These are phyloP conservation scores for Corynorhinus townsendii DNA, from an alignment of 2,113 vertebrate species.

Conservation along the genomic window DNA sequence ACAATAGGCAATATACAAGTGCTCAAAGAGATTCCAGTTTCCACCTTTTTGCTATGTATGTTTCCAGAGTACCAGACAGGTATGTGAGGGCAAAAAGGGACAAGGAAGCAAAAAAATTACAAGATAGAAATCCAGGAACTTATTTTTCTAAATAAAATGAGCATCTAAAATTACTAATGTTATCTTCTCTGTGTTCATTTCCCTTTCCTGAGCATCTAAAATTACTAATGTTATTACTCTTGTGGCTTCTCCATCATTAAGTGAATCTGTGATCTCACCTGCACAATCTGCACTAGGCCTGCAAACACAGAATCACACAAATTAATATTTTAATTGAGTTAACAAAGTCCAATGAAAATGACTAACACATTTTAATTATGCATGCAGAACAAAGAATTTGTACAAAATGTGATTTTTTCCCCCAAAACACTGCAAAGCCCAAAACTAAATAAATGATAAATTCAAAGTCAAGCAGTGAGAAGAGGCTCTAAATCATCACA, in stretches of 20 bases:
- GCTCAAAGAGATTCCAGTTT: neutral
- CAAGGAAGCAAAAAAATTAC: neutral
- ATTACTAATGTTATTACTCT: constrained; percentile 21
- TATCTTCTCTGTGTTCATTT: constrained; percentile 36
- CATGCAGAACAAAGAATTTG: constrained; percentile 35
- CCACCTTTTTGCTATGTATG: neutral
- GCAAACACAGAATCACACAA: constrained; percentile 38
- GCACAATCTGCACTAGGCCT: neutral
- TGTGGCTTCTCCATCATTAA: constrained; percentile 7
- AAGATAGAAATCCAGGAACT: constrained; percentile 8
- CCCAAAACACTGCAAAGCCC: constrained; percentile 15
- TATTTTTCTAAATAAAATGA: constrained; percentile 23
- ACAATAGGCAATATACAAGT: neutral
- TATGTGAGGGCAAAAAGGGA: neutral
- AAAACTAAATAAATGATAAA: constrained; percentile 59
- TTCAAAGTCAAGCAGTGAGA: constrained; percentile 41
- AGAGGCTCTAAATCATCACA: constrained; percentile 27
- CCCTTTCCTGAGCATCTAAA: neutral
- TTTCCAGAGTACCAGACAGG: neutral
- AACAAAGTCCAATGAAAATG: constrained; percentile 47
- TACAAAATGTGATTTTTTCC: constrained; percentile 19
- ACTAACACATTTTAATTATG: constrained; percentile 51
- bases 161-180: neutral
- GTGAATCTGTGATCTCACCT: constrained; percentile 9
- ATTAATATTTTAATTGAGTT: constrained; percentile 65